These are phyloP conservation scores for Peromyscus polionotus DNA, from an alignment of 2,113 vertebrate species.

Conservation along the genomic window DNA sequence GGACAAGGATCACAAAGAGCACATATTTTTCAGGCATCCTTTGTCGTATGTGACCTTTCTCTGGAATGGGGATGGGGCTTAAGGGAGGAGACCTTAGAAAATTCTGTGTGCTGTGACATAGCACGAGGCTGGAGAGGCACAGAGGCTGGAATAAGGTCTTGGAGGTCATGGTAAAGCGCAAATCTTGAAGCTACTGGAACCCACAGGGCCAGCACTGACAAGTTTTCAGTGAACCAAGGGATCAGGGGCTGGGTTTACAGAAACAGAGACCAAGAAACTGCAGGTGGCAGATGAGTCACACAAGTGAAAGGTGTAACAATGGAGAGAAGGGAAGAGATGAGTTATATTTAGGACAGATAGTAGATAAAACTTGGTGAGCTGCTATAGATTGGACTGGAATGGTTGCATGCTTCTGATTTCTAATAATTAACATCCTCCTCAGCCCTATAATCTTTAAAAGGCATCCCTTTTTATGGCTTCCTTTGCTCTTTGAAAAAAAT, in stretches of 20 bases:
- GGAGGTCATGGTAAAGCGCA: not conserved
- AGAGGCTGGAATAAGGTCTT: not conserved
- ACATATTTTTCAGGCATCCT: not conserved
- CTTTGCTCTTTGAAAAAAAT: not conserved
- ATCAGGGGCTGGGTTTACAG: not conserved
- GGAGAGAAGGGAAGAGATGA: not conserved
- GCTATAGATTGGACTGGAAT: not conserved
- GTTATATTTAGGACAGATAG: not conserved
- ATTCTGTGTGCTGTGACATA: not conserved
- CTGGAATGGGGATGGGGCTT: not conserved
- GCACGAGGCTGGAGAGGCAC: not conserved
- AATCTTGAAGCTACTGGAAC: not conserved
- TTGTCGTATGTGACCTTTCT: not conserved
- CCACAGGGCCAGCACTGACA: not conserved
- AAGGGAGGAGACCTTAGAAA: not conserved
- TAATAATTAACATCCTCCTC: slow-evolving; percentile 10
- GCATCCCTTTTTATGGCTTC: not conserved
- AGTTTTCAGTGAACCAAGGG: not conserved
- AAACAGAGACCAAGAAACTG: not conserved
- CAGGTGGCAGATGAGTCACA: not conserved
- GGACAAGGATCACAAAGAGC: not conserved
- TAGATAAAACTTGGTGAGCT: not conserved
- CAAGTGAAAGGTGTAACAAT: not conserved
- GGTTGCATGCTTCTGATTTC: not conserved
- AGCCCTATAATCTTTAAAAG: not conserved